Base-by-base conservation (phyloP, 2,113 vertebrate genomes). In the Spea multiplicata region DNA sequence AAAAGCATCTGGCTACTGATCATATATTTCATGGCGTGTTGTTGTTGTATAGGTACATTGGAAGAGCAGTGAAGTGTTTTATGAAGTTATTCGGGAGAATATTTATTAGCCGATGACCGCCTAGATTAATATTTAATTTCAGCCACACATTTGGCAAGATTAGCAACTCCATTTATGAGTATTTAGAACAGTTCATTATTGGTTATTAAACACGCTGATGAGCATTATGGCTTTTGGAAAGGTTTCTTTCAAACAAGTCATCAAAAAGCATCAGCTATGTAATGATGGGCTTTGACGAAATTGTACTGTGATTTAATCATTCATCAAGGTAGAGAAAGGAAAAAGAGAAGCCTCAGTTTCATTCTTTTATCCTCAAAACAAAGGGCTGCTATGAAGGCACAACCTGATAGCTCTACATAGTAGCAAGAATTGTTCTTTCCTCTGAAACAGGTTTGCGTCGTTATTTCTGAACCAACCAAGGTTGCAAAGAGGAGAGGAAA, bases 251-350 rank as follows among this genome's bases (percentile, higher is more conserved):
- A 83, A 74, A 88, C 86, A 84, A 85, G 85, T 88, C 86, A 87
- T 82, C 74, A 62, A 81, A 89, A 87, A 84, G 85, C 55, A 64
- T 87, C 76, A 14, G 81, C 80, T 84, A 85, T 81, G 83, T 82
- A 79, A 47, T 67, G 82, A 9, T 80, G 87, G 87, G 74, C 81
- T 71, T 88, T 82, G 74, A 73, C 76, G 75, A 69, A 86, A 86
- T 89, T 82, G 84, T 87, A 74, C 88, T 88, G 85, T 87, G 85
- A 82, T 91, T 74, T 75, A 84, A 76, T 86, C 91, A 84, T 86
- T 89, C 84, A 89, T 90, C 89, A 90, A 83, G 75, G 80, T 82
- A 83, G 84, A 78, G 73, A 49, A 45, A 55, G 30, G 52, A 44
- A 62, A 59, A 76, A 80, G 52, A 70, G 78, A 81, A 67, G 67